Evolutionary conservation across 2,888 invertebrate species (phyloP).

Genomic region (Eilema depressum): DNA sequence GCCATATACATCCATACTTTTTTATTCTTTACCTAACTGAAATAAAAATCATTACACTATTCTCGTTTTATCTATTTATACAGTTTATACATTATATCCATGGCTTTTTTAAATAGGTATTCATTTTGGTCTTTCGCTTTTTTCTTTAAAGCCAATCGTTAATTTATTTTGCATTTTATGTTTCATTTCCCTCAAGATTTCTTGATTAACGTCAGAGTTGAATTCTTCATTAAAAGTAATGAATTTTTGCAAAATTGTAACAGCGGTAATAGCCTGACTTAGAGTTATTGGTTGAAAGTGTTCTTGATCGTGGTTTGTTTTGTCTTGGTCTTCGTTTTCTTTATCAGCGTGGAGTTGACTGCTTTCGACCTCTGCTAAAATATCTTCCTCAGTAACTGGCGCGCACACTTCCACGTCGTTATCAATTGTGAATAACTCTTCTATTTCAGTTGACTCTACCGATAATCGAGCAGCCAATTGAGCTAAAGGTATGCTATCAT

Average conservation of each 20-base stretch:
- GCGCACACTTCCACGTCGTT: conserved; percentile 47
- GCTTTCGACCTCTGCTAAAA: not conserved
- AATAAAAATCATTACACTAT: not conserved
- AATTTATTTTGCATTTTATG: conserved; percentile 3
- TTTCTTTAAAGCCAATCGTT: not conserved
- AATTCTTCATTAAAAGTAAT: not conserved
- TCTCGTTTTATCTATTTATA: not conserved
- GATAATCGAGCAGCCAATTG: not conserved
- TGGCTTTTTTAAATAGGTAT: not conserved
- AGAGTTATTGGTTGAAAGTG: not conserved
- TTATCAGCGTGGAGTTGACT: not conserved
- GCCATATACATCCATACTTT: no score
- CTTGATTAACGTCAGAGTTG: not conserved
- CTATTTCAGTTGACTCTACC: conserved; percentile 3
- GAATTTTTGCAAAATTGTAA: conserved; percentile 11
- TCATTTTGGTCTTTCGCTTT: not conserved
- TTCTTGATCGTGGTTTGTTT: not conserved
- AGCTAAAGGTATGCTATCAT: not conserved
- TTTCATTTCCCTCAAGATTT: not conserved
- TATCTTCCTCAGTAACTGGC: conserved; percentile 25
- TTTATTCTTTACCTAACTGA: not conserved
- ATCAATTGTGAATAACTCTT: conserved; percentile 21
- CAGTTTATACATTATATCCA: not conserved
- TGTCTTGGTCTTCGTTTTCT: conserved; percentile 1
- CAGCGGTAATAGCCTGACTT: conserved; percentile 4